Evolutionary conservation across 2,113 vertebrate species (phyloP).

Genomic region (Cichladusa arquata): DNA sequence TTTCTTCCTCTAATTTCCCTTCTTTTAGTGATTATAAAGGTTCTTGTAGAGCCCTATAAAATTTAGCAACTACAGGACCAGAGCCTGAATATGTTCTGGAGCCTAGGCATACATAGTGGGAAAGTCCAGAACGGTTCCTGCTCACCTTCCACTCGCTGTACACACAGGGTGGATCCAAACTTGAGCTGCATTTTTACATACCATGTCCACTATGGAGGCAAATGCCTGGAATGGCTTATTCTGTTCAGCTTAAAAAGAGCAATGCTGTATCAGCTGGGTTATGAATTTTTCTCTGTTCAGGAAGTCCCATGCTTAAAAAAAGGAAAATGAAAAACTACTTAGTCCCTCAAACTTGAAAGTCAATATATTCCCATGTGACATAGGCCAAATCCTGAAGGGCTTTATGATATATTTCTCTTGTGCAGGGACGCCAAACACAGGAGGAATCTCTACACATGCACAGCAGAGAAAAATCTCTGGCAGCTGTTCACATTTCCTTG

Average conservation of each 20-base stretch:
- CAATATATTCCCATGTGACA: slow-evolving; percentile 6
- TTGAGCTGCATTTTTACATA: not conserved
- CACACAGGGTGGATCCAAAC: not conserved
- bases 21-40: not conserved
- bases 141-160: not conserved
- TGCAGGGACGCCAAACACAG: not conserved
- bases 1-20: not conserved
- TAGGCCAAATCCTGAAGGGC: slow-evolving; percentile 8
- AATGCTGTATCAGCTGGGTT: not conserved
- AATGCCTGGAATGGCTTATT: not conserved
- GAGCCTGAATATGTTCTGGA: not conserved
- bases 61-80: not conserved
- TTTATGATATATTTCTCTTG: not conserved
- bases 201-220: not conserved
- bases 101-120: not conserved
- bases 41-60: not conserved
- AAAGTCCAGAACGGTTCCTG: not conserved
- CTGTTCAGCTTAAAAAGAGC: not conserved
- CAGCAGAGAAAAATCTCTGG: slow-evolving; percentile 44
- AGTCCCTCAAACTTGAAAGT: slow-evolving; percentile 7
- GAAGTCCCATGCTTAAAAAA: not conserved
- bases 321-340: not conserved
- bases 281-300: not conserved
- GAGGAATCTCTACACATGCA: slow-evolving; percentile 14
- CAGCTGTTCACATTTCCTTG: not conserved